A percentile compares a stretch with the other conserved stretches of the same genome.
Evolutionary conservation across 2,888 invertebrate genomes (phyloP).

Genomic region (Aspidiotus rigidus): DNA sequence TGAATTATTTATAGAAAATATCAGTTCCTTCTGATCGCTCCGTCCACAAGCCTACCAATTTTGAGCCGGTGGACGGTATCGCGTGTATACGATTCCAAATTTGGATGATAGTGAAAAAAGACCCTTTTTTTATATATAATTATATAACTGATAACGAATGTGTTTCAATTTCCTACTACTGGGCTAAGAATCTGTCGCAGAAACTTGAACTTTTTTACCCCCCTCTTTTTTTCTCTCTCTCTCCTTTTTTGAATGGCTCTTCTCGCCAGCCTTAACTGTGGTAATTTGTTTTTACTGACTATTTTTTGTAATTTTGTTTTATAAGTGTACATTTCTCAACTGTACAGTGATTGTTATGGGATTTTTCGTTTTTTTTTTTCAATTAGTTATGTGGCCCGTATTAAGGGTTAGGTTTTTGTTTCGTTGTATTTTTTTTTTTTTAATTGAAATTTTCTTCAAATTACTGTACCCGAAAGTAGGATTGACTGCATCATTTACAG

Average conservation of each 20-base stretch:
- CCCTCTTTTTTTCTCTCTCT: background rate
- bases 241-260: slow-evolving; percentile 7
- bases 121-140: background rate
- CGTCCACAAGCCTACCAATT: background rate
- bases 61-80: too few species aligned
- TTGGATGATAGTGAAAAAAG: background rate
- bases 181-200: slow-evolving; percentile 15
- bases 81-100: too few species aligned
- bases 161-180: slow-evolving; percentile 30
- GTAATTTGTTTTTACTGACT: slow-evolving; percentile 19
- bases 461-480: background rate
- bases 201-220: slow-evolving; percentile 9
- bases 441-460: background rate
- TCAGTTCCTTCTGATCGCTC: slow-evolving; percentile 35
- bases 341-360: slow-evolving; percentile 27
- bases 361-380: slow-evolving; percentile 17
- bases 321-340: slow-evolving; percentile 25
- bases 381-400: slow-evolving; percentile 31
- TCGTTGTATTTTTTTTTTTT: slow-evolving; percentile 25
- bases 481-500: too few species aligned
- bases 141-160: slow-evolving; percentile 3
- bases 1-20: slow-evolving; percentile 36
- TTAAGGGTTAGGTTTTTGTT: slow-evolving; percentile 29
- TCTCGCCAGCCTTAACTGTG: slow-evolving; percentile 26
- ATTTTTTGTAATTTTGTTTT: slow-evolving; percentile 6